Percentiles rank a stretch among this genome's conserved stretches.
These are phyloP conservation scores for Tragelaphus oryx DNA, from an alignment of 2,797 vertebrate genomes.

Conservation along the genomic window DNA sequence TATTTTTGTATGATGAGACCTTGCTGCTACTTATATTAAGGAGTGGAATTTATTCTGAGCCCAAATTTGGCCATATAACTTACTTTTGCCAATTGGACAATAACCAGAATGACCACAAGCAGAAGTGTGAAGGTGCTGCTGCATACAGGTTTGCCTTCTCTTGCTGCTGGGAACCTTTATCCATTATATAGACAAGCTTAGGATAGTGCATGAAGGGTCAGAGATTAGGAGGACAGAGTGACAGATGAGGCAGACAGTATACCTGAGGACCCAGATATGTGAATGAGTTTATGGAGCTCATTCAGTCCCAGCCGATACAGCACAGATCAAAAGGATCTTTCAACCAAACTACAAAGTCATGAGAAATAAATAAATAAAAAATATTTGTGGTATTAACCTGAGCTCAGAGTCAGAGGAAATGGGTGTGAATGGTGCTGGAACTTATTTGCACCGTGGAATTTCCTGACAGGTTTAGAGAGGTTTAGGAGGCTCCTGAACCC, in stretches of 20 bases:
- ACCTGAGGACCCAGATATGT: neutral
- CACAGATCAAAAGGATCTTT: neutral
- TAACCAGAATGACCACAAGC: neutral
- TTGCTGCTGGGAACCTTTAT: neutral
- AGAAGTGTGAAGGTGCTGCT: neutral
- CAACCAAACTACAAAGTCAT: neutral
- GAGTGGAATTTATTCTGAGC: neutral
- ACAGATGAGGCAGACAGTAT: neutral
- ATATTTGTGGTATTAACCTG: neutral
- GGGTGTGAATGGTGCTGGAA: neutral
- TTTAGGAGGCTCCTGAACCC: neutral
- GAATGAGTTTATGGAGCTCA: neutral
- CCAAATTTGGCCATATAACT: neutral
- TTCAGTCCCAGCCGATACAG: too few species aligned
- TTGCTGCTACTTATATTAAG: neutral
- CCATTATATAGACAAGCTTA: neutral
- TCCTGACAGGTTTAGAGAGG: neutral
- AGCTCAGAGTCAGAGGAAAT: neutral
- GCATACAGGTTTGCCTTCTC: neutral
- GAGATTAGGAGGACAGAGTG: neutral
- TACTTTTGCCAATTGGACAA: neutral
- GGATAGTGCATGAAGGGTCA: neutral
- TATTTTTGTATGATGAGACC: neutral
- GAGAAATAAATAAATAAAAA: neutral
- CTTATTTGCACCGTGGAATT: neutral